A percentile compares a stretch with the other conserved stretches of the same genome.
Conservation (phyloP, 2,113 vertebrate species). For the Chunga burmeisteri region DNA sequence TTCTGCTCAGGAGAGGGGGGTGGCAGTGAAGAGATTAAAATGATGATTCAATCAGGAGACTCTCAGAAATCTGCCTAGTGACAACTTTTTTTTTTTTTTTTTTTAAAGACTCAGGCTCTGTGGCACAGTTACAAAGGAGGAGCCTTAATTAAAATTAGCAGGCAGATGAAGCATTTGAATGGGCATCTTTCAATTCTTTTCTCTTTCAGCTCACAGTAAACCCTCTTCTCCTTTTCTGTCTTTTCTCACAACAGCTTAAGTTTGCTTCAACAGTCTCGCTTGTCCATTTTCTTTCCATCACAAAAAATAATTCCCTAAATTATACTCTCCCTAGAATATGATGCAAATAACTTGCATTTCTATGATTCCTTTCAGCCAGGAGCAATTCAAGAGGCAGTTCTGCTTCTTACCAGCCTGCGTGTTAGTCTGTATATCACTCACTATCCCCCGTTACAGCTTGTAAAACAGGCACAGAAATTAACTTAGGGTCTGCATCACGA, state of each 20-base stretch:
- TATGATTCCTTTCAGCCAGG: conserved; percentile 5
- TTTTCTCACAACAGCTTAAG: conserved; percentile 40
- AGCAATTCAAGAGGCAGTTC: conserved; percentile 14
- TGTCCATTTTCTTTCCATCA: conserved; percentile 17
- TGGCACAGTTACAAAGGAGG: conserved; percentile 50
- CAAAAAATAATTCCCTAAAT: not conserved
- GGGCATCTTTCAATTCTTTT: conserved; percentile 50
- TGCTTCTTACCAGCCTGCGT: not conserved
- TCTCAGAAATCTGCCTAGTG: conserved; percentile 57
- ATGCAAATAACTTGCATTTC: conserved; percentile 35
- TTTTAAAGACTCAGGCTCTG: not conserved
- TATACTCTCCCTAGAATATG: not conserved
- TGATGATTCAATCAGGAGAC: conserved; percentile 55
- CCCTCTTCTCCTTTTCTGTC: not conserved
- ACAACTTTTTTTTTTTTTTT: conserved; percentile 1
- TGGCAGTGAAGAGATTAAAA: conserved; percentile 48
- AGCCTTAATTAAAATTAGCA: conserved; percentile 64
- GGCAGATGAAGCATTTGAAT: conserved; percentile 54
- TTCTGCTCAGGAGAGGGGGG: conserved; percentile 14
- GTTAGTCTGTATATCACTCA: not conserved
- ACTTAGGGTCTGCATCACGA: not conserved
- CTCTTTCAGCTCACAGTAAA: conserved; percentile 33
- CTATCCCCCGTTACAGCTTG: not conserved
- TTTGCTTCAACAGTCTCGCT: conserved; percentile 19
- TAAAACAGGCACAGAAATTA: not conserved